A percentile compares a stretch with the other conserved stretches of the same genome.
phyloP scores from a whole-genome alignment of 2,113 vertebrate species.

The Atrichornis clamosus region DNA sequence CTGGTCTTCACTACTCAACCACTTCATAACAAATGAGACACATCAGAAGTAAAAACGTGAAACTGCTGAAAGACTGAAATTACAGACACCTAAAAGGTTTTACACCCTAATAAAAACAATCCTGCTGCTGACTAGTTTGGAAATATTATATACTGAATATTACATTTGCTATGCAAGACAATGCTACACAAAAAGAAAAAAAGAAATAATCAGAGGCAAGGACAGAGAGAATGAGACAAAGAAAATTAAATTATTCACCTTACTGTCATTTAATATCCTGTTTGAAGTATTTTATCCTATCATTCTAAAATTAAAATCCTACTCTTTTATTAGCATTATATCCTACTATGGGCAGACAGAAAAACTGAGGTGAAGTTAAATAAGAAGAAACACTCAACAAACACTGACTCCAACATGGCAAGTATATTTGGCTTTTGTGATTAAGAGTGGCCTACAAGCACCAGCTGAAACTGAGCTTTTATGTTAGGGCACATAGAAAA shows the following conservation, averaged over 20 bases:
- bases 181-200: not conserved
- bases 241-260: not conserved
- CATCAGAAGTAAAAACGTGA: not conserved
- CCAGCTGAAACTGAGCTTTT: not conserved
- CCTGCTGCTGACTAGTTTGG: not conserved
- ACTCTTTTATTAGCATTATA: not conserved
- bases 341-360: not conserved
- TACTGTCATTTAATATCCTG: not conserved
- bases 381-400: not conserved
- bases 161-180: not conserved
- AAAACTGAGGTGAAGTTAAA: not conserved
- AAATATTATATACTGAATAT: not conserved
- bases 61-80: not conserved
- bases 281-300: not conserved
- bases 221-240: not conserved
- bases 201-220: not conserved
- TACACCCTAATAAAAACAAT: not conserved
- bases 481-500: not conserved
- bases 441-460: not conserved
- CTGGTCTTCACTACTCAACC: not conserved
- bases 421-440: not conserved
- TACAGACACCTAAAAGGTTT: not conserved
- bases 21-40: not conserved
- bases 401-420: not conserved
- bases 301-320: not conserved